Conservation (phyloP, 1,140 invertebrate genomes). For the Melipona quadrifasciata region DNA sequence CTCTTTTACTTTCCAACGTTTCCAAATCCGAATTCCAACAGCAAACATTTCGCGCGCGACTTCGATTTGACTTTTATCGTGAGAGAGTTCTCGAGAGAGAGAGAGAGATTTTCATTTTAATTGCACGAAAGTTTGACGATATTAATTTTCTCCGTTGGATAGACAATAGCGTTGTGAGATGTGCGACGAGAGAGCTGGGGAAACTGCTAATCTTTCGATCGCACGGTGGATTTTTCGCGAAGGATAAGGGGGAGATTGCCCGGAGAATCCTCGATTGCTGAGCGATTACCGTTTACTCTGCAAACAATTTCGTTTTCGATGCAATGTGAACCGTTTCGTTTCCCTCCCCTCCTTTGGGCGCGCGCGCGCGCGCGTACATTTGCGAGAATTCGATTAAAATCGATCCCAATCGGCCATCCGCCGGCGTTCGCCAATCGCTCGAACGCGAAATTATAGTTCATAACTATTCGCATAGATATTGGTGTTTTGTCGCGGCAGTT, state of each 20-base stretch:
- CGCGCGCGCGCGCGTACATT: constrained; percentile 3
- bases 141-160: no score
- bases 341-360: neutral
- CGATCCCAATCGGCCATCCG: constrained; percentile 17
- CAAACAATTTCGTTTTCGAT: constrained; percentile 8
- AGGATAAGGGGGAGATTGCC: no score
- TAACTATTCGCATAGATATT: constrained; percentile 59
- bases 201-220: neutral
- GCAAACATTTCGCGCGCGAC: no score
- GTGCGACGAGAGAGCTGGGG: neutral
- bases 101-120: no score
- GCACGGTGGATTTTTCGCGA: neutral
- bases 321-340: constrained; percentile 2
- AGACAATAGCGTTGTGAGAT: no score
- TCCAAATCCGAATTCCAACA: no score
- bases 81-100: no score
- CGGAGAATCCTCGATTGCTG: neutral
- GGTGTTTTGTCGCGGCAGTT: neutral
- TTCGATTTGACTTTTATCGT: no score
- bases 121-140: no score
- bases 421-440: constrained; percentile 36
- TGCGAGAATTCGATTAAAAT: constrained; percentile 46
- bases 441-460: constrained; percentile 53
- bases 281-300: constrained; percentile 22
- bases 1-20: no score